These are phyloP conservation scores for Campoletis raptor DNA, from an alignment of 2,888 invertebrate species.

Conservation along the genomic window DNA sequence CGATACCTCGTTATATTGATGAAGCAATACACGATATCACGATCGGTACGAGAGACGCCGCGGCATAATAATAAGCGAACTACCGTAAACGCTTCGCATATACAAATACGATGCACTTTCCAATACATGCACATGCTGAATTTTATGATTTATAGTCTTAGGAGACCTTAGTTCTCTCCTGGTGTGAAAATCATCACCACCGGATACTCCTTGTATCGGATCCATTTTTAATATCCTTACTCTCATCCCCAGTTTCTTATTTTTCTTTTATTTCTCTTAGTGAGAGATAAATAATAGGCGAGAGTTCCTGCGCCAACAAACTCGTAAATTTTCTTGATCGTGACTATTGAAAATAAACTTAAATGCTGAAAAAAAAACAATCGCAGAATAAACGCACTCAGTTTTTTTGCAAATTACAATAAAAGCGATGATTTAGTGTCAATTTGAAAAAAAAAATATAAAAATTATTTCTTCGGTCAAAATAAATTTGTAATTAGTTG, in stretches of 20 bases:
- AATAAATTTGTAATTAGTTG: no score
- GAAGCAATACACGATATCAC: conserved; percentile 68
- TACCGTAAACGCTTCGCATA: conserved; percentile 39
- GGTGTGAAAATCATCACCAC: conserved; percentile 48
- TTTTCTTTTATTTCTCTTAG: neutral
- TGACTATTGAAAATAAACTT: conserved; percentile 32
- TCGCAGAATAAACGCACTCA: neutral
- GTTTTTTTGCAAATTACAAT: neutral
- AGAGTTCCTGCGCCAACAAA: conserved; percentile 41
- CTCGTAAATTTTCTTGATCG: conserved; percentile 36
- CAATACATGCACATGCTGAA: conserved; percentile 26
- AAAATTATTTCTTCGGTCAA: no score
- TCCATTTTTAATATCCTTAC: conserved; percentile 36
- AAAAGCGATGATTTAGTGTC: neutral
- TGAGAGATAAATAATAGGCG: neutral
- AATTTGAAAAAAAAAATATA: neutral
- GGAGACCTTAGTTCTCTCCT: conserved; percentile 44
- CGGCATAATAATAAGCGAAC: conserved; percentile 57
- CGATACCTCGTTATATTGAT: conserved; percentile 68
- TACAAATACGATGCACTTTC: conserved; percentile 6
- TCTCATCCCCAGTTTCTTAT: conserved; percentile 19
- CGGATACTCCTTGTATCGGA: conserved; percentile 60
- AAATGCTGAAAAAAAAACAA: neutral
- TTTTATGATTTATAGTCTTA: conserved; percentile 65
- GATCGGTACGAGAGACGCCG: conserved; percentile 64